Evolutionary conservation across 2,797 vertebrate genomes (phyloP).

Genomic region (Cyprinodon diabolis): DNA sequence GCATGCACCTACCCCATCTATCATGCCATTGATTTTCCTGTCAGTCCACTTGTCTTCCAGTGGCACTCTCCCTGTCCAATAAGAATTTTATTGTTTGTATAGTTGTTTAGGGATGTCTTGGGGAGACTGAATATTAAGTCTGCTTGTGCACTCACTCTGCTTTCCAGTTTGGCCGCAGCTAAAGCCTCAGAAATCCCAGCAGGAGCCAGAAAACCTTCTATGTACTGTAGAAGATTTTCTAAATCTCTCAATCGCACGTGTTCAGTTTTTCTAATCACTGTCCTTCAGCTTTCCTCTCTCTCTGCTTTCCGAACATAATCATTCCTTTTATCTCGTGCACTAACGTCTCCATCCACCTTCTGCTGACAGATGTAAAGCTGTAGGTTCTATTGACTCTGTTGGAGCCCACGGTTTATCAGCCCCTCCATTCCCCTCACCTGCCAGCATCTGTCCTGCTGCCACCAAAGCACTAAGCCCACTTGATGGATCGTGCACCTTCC

Average conservation of each 20-base stretch:
- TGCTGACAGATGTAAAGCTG: constrained; percentile 68
- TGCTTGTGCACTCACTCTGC: constrained; percentile 17
- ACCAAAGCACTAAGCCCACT: constrained; percentile 83
- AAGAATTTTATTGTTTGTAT: constrained; percentile 77
- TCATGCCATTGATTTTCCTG: constrained; percentile 79
- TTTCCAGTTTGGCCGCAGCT: constrained; percentile 16
- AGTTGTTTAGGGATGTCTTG: constrained; percentile 73
- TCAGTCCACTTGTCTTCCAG: constrained; percentile 69
- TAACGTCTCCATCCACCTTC: constrained; percentile 50
- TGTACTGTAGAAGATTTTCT: constrained; percentile 15
- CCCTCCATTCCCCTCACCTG: constrained; percentile 71
- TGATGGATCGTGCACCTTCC: constrained; percentile 83
- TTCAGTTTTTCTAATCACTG: constrained; percentile 36
- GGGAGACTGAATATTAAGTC: constrained; percentile 64
- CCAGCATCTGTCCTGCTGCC: constrained; percentile 76
- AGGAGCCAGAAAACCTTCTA: neutral
- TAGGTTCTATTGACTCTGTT: constrained; percentile 83
- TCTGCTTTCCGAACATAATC: constrained; percentile 40
- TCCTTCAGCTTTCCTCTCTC: constrained; percentile 36
- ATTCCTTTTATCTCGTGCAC: constrained; percentile 46
- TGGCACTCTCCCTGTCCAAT: constrained; percentile 63
- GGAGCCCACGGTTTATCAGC: constrained; percentile 87
- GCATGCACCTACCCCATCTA: constrained; percentile 74
- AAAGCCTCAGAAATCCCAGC: constrained; percentile 18
- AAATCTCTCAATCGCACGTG: constrained; percentile 34